A percentile compares a stretch with the other conserved stretches of the same genome.
Conservation (phyloP, 2,888 invertebrate genomes). For the Xanthia togata region DNA sequence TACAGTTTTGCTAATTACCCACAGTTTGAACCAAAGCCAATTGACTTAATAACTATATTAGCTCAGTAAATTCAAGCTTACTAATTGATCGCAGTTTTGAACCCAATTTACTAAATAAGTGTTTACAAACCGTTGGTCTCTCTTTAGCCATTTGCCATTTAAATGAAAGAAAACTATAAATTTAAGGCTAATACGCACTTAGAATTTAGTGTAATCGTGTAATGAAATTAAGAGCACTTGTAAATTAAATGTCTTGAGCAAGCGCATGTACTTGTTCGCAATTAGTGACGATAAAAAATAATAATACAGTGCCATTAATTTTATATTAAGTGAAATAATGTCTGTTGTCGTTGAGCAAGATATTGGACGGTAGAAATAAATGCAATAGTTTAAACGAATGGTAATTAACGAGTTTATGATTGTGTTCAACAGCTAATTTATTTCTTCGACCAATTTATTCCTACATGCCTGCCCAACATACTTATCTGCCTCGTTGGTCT, state of each 20-base stretch:
- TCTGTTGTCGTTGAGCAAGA: slow-evolving; percentile 42
- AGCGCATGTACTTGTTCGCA: slow-evolving; percentile 53
- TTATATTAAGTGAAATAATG: slow-evolving; percentile 36
- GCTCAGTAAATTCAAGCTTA: slow-evolving; percentile 31
- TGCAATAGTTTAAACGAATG: slow-evolving; percentile 14
- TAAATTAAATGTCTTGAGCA: slow-evolving; percentile 54
- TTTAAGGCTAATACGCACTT: slow-evolving; percentile 39
- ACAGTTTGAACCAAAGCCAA: slow-evolving; percentile 42
- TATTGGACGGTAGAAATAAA: slow-evolving; percentile 30
- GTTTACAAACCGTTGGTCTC: slow-evolving; percentile 25
- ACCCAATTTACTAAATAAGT: slow-evolving; percentile 47
- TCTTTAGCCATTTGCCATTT: slow-evolving; percentile 36
- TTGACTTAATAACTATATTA: slow-evolving; percentile 59
- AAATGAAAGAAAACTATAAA: slow-evolving; percentile 47
- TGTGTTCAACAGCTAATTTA: not conserved
- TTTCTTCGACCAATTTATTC: not conserved
- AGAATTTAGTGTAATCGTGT: slow-evolving; percentile 40
- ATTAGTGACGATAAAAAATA: slow-evolving; percentile 72
- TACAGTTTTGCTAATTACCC: slow-evolving; percentile 16
- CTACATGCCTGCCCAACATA: not conserved
- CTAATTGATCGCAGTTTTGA: slow-evolving; percentile 50
- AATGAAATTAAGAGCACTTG: slow-evolving; percentile 54
- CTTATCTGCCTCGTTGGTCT: not conserved
- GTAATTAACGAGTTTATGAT: slow-evolving; percentile 13
- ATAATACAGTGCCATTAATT: slow-evolving; percentile 56